These are phyloP conservation scores for Helicoverpa assulta DNA, from an alignment of 2,888 invertebrate species.

Conservation along the genomic window DNA sequence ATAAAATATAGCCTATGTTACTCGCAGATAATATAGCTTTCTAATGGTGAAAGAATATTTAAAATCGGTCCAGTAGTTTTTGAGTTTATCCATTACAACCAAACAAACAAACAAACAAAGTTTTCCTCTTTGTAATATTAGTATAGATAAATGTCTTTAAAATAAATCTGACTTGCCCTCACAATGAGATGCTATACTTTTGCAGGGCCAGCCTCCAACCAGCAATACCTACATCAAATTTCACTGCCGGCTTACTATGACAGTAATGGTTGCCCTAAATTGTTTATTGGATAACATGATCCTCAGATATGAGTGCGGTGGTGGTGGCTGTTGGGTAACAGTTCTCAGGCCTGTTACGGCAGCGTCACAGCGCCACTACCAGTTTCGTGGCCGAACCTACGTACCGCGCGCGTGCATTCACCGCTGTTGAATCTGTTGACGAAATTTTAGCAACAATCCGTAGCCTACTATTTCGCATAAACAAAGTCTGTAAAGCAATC, in stretches of 20 bases:
- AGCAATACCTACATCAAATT: neutral
- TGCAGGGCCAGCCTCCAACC: too few relatives aligned
- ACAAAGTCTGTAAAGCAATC: constrained; percentile 31
- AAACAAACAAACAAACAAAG: too few relatives aligned
- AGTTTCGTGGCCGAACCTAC: constrained; percentile 53
- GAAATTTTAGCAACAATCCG: constrained; percentile 44
- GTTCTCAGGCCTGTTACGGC: constrained; percentile 49
- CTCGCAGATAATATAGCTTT: too few relatives aligned
- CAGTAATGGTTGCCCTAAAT: constrained; percentile 19
- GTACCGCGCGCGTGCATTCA: constrained; percentile 51
- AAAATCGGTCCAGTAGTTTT: too few relatives aligned
- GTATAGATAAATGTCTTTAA: too few relatives aligned
- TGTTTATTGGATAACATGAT: constrained; percentile 37
- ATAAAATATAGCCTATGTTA: too few relatives aligned
- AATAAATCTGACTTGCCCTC: too few relatives aligned
- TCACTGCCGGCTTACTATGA: neutral
- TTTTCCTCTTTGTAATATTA: too few relatives aligned
- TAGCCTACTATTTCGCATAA: constrained; percentile 27
- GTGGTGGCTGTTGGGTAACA: constrained; percentile 61
- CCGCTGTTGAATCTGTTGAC: constrained; percentile 28
- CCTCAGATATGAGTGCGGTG: constrained; percentile 41
- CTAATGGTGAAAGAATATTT: too few relatives aligned
- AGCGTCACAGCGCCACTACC: constrained; percentile 24
- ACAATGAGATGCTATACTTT: too few relatives aligned
- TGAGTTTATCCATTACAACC: too few relatives aligned